Evolutionary conservation across 2,113 vertebrate species (phyloP).

Genomic region (Callospermophilus lateralis): DNA sequence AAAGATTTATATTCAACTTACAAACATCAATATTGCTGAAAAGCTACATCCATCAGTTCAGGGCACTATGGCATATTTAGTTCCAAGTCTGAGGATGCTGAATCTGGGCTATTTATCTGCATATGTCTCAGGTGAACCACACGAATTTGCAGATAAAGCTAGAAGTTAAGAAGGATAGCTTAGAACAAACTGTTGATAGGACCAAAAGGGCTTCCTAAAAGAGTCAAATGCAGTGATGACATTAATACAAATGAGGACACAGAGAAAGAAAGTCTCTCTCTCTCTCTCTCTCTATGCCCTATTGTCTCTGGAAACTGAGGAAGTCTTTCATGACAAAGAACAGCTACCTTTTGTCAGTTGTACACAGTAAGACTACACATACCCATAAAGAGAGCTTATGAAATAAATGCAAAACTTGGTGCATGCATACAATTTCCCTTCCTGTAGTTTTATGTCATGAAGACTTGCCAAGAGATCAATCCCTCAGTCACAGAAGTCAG

Average conservation of each 20-base stretch:
- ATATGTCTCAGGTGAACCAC: neutral
- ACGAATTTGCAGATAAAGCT: slow-evolving; percentile 38
- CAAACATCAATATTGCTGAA: slow-evolving; percentile 20
- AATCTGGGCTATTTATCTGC: slow-evolving; percentile 48
- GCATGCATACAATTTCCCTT: neutral
- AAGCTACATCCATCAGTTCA: slow-evolving; percentile 33
- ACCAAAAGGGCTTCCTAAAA: slow-evolving; percentile 25
- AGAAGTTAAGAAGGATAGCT: slow-evolving; percentile 37
- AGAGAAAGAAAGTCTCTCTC: neutral
- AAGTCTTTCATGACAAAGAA: slow-evolving; percentile 26
- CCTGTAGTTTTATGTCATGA: neutral
- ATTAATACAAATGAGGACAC: neutral
- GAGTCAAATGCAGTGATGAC: neutral
- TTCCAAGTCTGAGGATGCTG: slow-evolving; percentile 37
- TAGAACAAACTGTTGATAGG: slow-evolving; percentile 3
- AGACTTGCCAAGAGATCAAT: slow-evolving; percentile 59
- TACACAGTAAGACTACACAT: neutral
- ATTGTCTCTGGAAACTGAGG: slow-evolving; percentile 36
- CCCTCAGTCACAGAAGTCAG: slow-evolving; percentile 13
- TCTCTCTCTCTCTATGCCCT: neutral
- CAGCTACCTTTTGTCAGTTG: neutral
- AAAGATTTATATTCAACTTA: slow-evolving; percentile 2
- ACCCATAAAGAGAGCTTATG: neutral
- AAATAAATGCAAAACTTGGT: slow-evolving; percentile 11
- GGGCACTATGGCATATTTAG: neutral